These are phyloP conservation scores for Porites cylindrica DNA, from an alignment of 92 coral and sea anemone species.

Conservation along the genomic window DNA sequence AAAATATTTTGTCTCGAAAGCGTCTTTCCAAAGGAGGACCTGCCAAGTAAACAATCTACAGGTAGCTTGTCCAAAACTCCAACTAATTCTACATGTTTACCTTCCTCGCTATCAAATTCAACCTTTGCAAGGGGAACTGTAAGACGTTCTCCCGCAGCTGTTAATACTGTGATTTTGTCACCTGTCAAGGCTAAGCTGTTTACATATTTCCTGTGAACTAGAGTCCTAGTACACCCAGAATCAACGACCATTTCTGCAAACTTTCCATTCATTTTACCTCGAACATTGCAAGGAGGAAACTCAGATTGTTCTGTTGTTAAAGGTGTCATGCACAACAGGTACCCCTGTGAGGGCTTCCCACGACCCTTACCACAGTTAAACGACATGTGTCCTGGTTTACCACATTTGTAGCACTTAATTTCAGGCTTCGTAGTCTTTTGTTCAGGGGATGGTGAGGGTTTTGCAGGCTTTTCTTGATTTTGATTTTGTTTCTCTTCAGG, in stretches of 20 bases:
- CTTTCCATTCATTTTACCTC: constrained; percentile 36
- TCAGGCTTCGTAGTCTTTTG: constrained; percentile 4
- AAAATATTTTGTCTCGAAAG: constrained; percentile 21
- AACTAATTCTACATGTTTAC: constrained; percentile 43
- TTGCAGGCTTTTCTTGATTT: not conserved
- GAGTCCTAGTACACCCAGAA: constrained; percentile 63
- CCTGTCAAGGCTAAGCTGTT: constrained; percentile 13
- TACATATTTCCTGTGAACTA: constrained; percentile 47
- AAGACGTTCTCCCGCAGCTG: constrained; percentile 44
- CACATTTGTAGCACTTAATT: constrained; percentile 36
- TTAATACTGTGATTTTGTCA: constrained; percentile 30
- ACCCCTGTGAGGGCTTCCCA: constrained; percentile 34
- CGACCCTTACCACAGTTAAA: constrained; percentile 34
- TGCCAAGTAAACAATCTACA: constrained; percentile 35
- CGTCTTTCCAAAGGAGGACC: constrained; percentile 45
- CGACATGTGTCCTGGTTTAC: constrained; percentile 45
- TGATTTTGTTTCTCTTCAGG: no score
- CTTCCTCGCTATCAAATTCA: constrained; percentile 27
- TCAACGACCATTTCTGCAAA: constrained; percentile 56
- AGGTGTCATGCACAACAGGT: constrained; percentile 23
- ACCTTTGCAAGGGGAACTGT: constrained; percentile 36
- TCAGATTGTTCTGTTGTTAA: not conserved
- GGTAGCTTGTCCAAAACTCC: constrained; percentile 40
- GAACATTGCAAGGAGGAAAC: constrained; percentile 15
- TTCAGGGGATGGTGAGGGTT: not conserved